Evolutionary conservation across 2,888 invertebrate genomes (phyloP), one percentile per base, ranked within the genome.

Genomic region (Cataglyphis albicans): DNA sequence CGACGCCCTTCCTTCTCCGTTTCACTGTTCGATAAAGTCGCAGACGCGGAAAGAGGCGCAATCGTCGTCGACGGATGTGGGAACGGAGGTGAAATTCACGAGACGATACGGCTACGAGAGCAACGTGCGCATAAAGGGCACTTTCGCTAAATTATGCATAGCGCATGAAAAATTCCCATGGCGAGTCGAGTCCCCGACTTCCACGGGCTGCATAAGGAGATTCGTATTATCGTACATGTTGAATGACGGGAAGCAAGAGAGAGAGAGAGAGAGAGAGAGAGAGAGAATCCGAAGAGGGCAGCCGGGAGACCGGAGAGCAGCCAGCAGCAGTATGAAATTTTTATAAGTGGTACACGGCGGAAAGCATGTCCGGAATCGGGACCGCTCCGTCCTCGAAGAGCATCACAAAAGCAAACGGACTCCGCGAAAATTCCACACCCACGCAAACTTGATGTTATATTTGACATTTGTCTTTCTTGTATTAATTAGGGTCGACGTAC

Each of bases 151-250:
- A 92, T 91, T 88, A 91, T 91, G 88, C 87, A 91, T 70, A 68
- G 65, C 18, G 41, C 85, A 91, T 91, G 88, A 90, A 92, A 92
- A 90, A 92, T 92, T 92, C 91, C 61, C 55, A 78, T 57, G 82
- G 82, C 80, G 87, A 88, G 82, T 74, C 52, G 80, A 64, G 59
- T 70, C 82, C 32, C 76, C 82, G 68, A 84, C 78, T 82, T 88
- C 83, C 87, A 76, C 59, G 55, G 82, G 88, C 80, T 84, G 90
- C 87, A 90, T 92, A 91, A 92, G 91, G 90, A 91, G 91, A 91
- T 92, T 91, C 90, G 89, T 90, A 92, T 92, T 91, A 90, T 91
- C 90, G 89, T 90, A 89, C 87, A 91, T 90, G 87, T 92, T 89
- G 81, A 81, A 92, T 90, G 87, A 89, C 64, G 32, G 75, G 84